Evolutionary conservation across 2,888 invertebrate genomes (phyloP).

Genomic region (Euphydryas editha): DNA sequence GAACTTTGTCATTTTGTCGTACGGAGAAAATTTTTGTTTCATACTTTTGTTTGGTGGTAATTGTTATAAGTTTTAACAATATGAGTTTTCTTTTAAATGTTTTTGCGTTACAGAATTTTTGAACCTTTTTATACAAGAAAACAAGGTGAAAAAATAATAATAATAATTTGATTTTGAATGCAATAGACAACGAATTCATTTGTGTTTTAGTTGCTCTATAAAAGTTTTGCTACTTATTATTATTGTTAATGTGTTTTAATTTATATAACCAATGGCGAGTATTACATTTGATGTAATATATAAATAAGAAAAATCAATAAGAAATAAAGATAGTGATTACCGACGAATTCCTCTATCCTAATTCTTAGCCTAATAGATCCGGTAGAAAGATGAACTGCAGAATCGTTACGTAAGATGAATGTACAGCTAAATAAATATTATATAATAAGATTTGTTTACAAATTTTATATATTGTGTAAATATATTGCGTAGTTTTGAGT

Average conservation of each 20-base stretch:
- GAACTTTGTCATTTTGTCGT: conserved; percentile 5
- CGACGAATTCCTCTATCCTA: neutral
- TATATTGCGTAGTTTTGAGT: neutral
- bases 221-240: neutral
- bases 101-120: neutral
- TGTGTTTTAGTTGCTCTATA: neutral
- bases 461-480: neutral
- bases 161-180: neutral
- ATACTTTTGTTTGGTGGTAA: conserved; percentile 9
- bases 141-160: neutral
- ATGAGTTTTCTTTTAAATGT: conserved; percentile 6
- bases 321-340: neutral
- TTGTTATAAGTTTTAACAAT: conserved; percentile 14
- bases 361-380: neutral
- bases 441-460: neutral
- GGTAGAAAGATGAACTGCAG: conserved; percentile 8
- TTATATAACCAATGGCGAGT: too few relatives aligned
- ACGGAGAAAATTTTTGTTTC: conserved; percentile 3
- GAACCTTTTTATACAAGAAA: neutral
- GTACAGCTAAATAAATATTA: too few relatives aligned
- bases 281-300: neutral
- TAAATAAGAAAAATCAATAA: neutral
- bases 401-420: conserved; percentile 3
- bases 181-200: neutral
- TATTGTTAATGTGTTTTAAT: neutral